Conservation (phyloP, 2,888 invertebrate species). For the Nomada fucata region DNA sequence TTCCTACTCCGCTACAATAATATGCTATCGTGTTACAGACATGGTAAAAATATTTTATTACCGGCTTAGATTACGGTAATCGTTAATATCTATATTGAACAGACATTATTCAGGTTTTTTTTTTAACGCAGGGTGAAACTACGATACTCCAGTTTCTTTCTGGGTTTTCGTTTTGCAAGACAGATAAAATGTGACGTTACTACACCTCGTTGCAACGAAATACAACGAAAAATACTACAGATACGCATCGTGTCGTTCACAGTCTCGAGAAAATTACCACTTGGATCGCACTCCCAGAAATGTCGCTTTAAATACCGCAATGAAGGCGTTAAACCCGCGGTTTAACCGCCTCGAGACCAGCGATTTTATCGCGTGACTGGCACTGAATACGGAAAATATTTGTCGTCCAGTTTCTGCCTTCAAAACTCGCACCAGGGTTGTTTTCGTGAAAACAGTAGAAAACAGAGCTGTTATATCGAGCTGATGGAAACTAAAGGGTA, state of each 20-base stretch:
- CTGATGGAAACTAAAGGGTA: too few species aligned
- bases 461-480: slow-evolving; percentile 18
- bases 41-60: slow-evolving; percentile 4
- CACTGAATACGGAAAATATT: slow-evolving; percentile 46
- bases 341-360: slow-evolving; percentile 16
- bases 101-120: not conserved
- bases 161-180: too few species aligned
- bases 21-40: not conserved
- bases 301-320: slow-evolving; percentile 37
- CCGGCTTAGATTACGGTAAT: not conserved
- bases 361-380: slow-evolving; percentile 54
- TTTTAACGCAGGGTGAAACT: not conserved
- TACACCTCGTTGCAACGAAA: not conserved
- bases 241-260: not conserved
- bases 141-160: not conserved
- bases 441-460: not conserved
- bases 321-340: slow-evolving; percentile 25
- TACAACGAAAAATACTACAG: not conserved
- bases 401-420: slow-evolving; percentile 41
- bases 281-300: slow-evolving; percentile 12
- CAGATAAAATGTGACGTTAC: too few species aligned
- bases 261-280: slow-evolving; percentile 6
- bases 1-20: not conserved
- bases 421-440: not conserved
- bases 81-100: slow-evolving; percentile 19